Evolutionary conservation across 2,797 vertebrate species (phyloP).

Genomic region (Urocyon cinereoargenteus): DNA sequence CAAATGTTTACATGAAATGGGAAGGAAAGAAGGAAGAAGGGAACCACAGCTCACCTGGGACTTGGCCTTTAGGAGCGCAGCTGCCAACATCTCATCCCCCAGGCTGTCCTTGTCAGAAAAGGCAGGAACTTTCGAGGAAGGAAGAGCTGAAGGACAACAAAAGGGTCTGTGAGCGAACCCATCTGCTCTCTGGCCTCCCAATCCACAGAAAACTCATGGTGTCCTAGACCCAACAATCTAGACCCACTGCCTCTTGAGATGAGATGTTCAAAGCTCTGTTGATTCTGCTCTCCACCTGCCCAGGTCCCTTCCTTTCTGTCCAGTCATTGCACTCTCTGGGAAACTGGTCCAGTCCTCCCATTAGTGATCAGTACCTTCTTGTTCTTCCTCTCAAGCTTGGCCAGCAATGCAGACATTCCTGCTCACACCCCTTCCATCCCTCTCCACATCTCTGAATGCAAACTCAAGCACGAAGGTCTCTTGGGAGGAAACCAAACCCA

Average conservation of each 20-base stretch:
- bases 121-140: constrained; percentile 69
- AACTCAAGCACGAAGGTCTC: neutral
- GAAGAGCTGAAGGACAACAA: constrained; percentile 63
- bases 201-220: neutral
- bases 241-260: neutral
- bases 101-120: constrained; percentile 72
- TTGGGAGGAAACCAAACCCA: neutral
- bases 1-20: neutral
- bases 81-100: constrained; percentile 77
- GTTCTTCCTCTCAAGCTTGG: neutral
- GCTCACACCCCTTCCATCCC: neutral
- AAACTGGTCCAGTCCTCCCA: neutral
- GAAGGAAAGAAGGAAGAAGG: neutral
- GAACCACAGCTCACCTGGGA: constrained; percentile 74
- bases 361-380: neutral
- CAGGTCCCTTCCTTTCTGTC: neutral
- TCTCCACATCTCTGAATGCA: neutral
- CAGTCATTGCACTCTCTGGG: neutral
- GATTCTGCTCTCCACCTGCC: neutral
- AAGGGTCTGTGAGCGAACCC: neutral
- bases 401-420: neutral
- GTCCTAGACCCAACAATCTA: neutral
- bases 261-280: neutral
- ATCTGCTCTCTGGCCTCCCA: neutral
- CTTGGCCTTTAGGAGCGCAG: constrained; percentile 81